Base-by-base conservation (phyloP, 2,888 invertebrate genomes). In the Agapetus fuscipes region DNA sequence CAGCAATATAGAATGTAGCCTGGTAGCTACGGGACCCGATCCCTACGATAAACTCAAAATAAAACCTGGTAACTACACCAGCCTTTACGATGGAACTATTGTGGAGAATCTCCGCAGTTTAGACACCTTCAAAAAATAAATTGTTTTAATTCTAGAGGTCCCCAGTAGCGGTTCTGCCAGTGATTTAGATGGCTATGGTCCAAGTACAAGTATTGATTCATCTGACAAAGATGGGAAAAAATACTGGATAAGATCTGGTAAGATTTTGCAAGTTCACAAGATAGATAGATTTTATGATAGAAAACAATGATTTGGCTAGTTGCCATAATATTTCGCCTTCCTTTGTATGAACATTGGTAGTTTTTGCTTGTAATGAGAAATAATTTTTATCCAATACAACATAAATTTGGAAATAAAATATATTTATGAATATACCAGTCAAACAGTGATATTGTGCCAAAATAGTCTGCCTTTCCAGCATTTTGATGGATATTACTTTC, bases 181-280 rank as follows among this genome's bases (percentile, higher is more conserved):
- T 48, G 68, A 74, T 43, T 66, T 67, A 41, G 74, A 74, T 49
- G 69, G 69, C 7, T 70, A 72, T 40, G 69, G 71, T 32, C 70
- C 70, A 15, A 74, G 73, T 46, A 73, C 71, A 11, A 77, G 76
- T 51, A 55, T 74, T 41, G 76, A 76, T 50, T 74, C 76, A 3
- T 60, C 60, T 9, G 64, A 64, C 41, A 48, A 45, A 41, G 48
- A 45, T 42, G 48, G 45, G 6, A 58, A 62, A 56, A 56, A 59
- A 27, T 56, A 60, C 45, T 63, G 60, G 40, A 57, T 62, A 41
- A 56, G 63, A 33, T 66, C 64, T 11, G 48, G 50, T 48, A 45
- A 37, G n/a, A n/a, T n/a, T n/a, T n/a, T n/a, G n/a, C n/a, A n/a
- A n/a, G n/a, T 5, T 32, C 26, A 30, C 13, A n/a, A n/a, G n/a